These are phyloP conservation scores for Neogobius melanostomus DNA, from an alignment of 2,113 vertebrate species.

Conservation along the genomic window DNA sequence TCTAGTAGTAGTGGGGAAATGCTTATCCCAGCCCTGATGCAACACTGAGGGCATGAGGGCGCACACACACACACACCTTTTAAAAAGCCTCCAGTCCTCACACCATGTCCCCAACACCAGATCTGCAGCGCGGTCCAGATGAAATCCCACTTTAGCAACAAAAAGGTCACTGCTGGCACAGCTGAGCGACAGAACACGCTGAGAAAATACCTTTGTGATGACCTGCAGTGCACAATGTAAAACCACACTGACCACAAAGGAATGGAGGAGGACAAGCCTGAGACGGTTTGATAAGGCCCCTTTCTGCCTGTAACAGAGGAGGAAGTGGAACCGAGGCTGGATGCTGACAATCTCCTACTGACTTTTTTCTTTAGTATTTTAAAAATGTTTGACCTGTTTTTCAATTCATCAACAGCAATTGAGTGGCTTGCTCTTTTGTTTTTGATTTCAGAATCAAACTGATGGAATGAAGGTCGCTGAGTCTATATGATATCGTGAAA, in stretches of 20 bases:
- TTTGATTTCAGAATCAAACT: background rate
- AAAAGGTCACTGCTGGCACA: conserved; percentile 50
- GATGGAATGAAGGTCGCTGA: background rate
- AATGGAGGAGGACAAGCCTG: conserved; percentile 16
- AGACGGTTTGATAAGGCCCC: conserved; percentile 49
- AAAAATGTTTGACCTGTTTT: too few species aligned
- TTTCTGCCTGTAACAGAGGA: conserved; percentile 36
- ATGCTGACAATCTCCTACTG: conserved; percentile 33
- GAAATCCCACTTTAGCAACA: conserved; percentile 44
- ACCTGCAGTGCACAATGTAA: conserved; percentile 32
- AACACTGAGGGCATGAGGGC: conserved; percentile 37
- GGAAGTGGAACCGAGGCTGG: conserved; percentile 35
- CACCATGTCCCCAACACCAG: conserved; percentile 35
- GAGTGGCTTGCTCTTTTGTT: too few species aligned
- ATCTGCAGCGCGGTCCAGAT: conserved; percentile 45
- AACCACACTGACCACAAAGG: conserved; percentile 35
- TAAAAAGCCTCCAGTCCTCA: conserved; percentile 30
- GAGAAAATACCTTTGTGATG: conserved; percentile 44
- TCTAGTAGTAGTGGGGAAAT: conserved; percentile 26
- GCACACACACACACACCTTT: conserved; percentile 28
- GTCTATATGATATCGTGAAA: too few species aligned
- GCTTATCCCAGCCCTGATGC: conserved; percentile 29
- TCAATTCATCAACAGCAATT: too few species aligned
- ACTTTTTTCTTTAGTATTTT: conserved; percentile 19
- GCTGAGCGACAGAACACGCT: conserved; percentile 41